Evolutionary conservation across 2,797 vertebrate genomes (phyloP).

Genomic region (Tokudaia tokunoshimensis): DNA sequence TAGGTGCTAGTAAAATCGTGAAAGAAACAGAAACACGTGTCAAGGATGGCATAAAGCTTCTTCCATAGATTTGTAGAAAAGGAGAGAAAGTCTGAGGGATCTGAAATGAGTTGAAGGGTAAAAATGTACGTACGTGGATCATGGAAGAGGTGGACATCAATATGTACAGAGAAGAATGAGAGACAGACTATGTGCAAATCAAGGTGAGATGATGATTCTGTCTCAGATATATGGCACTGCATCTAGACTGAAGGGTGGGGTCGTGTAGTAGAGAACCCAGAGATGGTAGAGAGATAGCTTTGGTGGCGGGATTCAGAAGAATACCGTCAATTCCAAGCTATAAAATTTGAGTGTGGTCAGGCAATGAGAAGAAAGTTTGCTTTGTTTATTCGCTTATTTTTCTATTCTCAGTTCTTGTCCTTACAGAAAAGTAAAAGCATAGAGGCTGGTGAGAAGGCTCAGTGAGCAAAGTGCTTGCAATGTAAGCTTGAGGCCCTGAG

Average conservation of each 20-base stretch:
- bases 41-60: neutral
- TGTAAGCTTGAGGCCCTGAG: neutral
- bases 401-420: neutral
- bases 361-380: neutral
- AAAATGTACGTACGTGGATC: neutral
- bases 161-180: neutral
- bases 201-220: neutral
- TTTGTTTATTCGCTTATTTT: constrained; percentile 2
- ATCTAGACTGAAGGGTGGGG: no score
- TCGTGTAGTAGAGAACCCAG: neutral
- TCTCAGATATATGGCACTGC: neutral
- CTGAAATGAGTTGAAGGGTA: neutral
- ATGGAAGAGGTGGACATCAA: neutral
- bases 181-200: neutral
- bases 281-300: neutral
- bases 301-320: neutral
- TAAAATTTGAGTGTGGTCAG: neutral
- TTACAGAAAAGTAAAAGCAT: neutral
- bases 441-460: neutral
- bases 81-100: neutral
- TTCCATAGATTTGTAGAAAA: neutral
- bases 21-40: neutral
- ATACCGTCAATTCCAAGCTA: neutral
- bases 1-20: neutral
- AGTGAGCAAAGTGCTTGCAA: no score